A percentile compares a stretch with the other conserved stretches of the same genome.
These are phyloP conservation scores for Pitta sordida DNA, from an alignment of 2,113 vertebrate genomes.

Conservation along the genomic window DNA sequence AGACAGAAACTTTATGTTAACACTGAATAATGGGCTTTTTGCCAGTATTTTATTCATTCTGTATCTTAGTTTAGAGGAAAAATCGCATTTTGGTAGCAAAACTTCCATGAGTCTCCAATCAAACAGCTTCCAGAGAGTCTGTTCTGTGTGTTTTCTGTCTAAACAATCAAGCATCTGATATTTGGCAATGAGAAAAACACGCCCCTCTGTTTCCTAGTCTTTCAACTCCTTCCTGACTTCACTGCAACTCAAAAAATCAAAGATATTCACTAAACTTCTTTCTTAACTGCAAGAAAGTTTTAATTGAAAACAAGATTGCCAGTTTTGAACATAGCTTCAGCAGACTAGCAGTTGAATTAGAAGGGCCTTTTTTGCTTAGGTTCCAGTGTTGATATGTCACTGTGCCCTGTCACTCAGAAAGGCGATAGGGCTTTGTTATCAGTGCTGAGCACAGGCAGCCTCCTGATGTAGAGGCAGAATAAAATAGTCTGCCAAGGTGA, in stretches of 20 bases:
- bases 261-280: slow-evolving; percentile 32
- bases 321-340: slow-evolving; percentile 55
- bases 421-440: slow-evolving; percentile 74
- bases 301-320: slow-evolving; percentile 70
- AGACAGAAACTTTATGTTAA: not conserved
- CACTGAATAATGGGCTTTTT: not conserved
- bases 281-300: slow-evolving; percentile 61
- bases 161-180: not conserved
- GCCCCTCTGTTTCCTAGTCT: not conserved
- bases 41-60: not conserved
- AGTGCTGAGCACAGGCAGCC: slow-evolving; percentile 56
- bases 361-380: slow-evolving; percentile 73
- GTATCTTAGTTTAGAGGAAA: not conserved
- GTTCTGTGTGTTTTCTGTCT: not conserved
- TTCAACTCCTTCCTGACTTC: not conserved
- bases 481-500: slow-evolving; percentile 71
- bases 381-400: slow-evolving; percentile 74
- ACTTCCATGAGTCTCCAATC: not conserved
- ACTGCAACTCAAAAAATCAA: not conserved
- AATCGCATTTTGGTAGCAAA: not conserved
- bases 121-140: not conserved
- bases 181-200: not conserved
- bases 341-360: slow-evolving; percentile 73
- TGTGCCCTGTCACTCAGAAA: slow-evolving; percentile 70
- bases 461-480: slow-evolving; percentile 66